Evolutionary conservation across 2,113 vertebrate species (phyloP).

Genomic region (Sus scrofa): DNA sequence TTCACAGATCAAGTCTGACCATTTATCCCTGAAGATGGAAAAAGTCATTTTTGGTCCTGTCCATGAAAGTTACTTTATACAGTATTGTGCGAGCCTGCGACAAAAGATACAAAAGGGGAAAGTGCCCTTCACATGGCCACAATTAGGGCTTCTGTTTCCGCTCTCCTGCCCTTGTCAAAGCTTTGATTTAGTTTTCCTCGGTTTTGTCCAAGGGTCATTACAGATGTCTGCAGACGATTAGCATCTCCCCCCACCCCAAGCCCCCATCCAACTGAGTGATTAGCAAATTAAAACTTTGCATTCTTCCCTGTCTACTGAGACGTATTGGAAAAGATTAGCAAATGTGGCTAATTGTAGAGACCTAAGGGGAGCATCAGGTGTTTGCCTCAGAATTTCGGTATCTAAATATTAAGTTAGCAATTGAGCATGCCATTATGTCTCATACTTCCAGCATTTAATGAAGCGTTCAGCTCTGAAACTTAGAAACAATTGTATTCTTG

Average conservation of each 20-base stretch:
- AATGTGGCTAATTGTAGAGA: constrained; percentile 80
- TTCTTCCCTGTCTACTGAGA: constrained; percentile 79
- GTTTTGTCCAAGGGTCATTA: constrained; percentile 87
- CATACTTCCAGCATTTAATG: constrained; percentile 82
- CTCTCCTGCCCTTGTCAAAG: constrained; percentile 85
- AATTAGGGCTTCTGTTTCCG: constrained; percentile 84
- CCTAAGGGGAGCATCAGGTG: constrained; percentile 74
- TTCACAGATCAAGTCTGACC: constrained; percentile 77
- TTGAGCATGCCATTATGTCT: constrained; percentile 71
- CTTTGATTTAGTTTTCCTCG: constrained; percentile 86
- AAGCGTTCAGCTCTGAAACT: constrained; percentile 84
- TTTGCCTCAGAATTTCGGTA: constrained; percentile 79
- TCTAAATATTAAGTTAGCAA: constrained; percentile 84
- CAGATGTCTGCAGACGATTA: constrained; percentile 86
- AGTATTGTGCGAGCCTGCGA: constrained; percentile 66
- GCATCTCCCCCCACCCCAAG: constrained; percentile 72
- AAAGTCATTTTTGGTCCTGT: constrained; percentile 79
- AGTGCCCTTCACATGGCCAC: constrained; percentile 82
- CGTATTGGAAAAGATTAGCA: constrained; percentile 83
- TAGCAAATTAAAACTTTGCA: constrained; percentile 86
- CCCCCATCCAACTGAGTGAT: constrained; percentile 80
- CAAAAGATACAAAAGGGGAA: constrained; percentile 79
- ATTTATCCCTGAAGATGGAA: constrained; percentile 78
- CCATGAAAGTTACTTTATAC: constrained; percentile 79
- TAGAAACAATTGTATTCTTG: constrained; percentile 82